Conservation (phyloP, 2,888 invertebrate species). For the Hoplodrina blanda region DNA sequence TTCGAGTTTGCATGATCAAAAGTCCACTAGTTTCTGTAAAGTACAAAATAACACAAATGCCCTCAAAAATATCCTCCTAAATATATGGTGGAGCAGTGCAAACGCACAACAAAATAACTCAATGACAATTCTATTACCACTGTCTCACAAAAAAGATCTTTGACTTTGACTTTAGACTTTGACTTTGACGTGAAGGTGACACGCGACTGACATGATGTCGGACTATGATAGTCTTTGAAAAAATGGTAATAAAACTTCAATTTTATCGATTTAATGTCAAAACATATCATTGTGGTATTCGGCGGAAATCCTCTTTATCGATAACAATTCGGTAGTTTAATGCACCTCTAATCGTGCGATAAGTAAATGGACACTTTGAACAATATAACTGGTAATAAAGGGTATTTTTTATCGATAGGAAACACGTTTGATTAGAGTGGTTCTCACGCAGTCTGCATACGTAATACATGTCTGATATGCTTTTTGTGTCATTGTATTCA, state of each 20-base stretch:
- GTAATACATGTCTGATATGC: conserved; percentile 23
- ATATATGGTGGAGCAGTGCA: no score
- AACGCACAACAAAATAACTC: no score
- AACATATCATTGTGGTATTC: conserved; percentile 11
- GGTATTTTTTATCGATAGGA: conserved; percentile 11
- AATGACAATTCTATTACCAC: no score
- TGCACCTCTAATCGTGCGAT: conserved; percentile 39
- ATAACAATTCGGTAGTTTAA: conserved; percentile 30
- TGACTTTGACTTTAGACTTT: no score
- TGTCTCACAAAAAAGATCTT: no score
- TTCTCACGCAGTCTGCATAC: conserved; percentile 43
- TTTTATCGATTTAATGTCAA: conserved; percentile 19
- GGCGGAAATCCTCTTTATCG: conserved; percentile 32
- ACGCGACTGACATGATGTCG: no score
- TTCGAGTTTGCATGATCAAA: no score
- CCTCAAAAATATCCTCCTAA: no score
- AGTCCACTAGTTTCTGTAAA: no score
- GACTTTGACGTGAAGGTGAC: no score
- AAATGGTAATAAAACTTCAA: neutral
- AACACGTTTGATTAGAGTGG: conserved; percentile 48
- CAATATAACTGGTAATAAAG: conserved; percentile 24
- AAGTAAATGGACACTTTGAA: conserved; percentile 40
- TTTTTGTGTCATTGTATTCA: conserved; percentile 17
- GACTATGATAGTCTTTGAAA: no score
- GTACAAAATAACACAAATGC: no score